Conservation (phyloP, 2,797 vertebrate species). For the Brotula barbata region DNA sequence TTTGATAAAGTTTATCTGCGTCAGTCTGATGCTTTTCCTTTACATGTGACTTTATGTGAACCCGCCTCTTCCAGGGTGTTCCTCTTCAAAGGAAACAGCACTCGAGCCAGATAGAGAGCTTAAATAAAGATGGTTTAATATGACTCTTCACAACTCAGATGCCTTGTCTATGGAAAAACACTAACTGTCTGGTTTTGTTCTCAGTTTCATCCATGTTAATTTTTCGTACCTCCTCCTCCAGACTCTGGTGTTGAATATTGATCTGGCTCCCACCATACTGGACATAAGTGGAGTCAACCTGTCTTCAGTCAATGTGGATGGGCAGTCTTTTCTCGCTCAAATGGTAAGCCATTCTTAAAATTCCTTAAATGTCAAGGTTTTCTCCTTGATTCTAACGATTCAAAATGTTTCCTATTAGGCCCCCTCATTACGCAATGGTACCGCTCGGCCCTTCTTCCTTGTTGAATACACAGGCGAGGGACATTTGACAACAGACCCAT, state of each 20-base stretch:
- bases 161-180: too few species aligned
- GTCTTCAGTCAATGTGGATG: conserved; percentile 73
- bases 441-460: conserved; percentile 73
- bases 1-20: too few species aligned
- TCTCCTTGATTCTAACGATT: neutral
- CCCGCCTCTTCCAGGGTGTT: too few species aligned
- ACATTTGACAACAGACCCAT: conserved; percentile 59
- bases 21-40: too few species aligned
- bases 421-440: conserved; percentile 74
- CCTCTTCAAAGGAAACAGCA: too few species aligned
- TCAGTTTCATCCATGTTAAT: neutral
- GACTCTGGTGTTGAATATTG: conserved; percentile 81
- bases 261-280: conserved; percentile 81
- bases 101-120: too few species aligned
- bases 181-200: too few species aligned
- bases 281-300: conserved; percentile 80
- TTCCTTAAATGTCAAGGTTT: neutral
- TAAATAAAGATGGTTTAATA: too few species aligned
- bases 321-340: conserved; percentile 81
- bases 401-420: conserved; percentile 56
- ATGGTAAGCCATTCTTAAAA: conserved; percentile 69
- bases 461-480: conserved; percentile 83
- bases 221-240: conserved; percentile 29
- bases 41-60: too few species aligned
- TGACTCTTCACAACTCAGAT: too few species aligned